phyloP scores from a whole-genome alignment of 2,113 vertebrate species.

The Lampris incognitus region DNA sequence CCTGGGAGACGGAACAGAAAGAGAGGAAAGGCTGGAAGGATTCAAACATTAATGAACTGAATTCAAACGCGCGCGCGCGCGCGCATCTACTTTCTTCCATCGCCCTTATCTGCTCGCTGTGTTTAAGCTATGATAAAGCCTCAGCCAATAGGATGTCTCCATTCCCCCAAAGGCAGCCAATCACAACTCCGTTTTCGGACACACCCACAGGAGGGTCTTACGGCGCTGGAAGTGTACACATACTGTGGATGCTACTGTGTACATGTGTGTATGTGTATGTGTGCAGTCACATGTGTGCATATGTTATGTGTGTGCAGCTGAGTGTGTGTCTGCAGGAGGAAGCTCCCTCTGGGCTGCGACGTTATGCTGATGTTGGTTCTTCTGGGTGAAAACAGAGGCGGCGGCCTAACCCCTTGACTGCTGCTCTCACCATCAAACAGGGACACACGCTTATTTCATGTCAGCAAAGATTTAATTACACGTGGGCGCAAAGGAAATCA shows the following conservation, averaged over 20 bases:
- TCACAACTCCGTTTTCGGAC: constrained; percentile 48
- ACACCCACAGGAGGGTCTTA: constrained; percentile 69
- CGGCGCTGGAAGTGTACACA: constrained; percentile 13
- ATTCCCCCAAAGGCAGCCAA: constrained; percentile 47
- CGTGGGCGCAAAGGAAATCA: constrained; percentile 58
- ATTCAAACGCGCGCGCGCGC: constrained; percentile 12
- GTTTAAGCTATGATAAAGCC: constrained; percentile 23
- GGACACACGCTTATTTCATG: constrained; percentile 64
- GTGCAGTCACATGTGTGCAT: constrained; percentile 5
- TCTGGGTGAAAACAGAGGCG: constrained; percentile 52
- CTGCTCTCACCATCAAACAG: constrained; percentile 65
- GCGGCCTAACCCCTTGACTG: constrained; percentile 55
- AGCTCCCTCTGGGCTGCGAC: constrained; percentile 54
- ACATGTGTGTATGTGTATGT: constrained; percentile 8
- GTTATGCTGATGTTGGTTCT: constrained; percentile 69
- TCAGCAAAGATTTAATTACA: constrained; percentile 78
- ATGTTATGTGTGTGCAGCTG: neutral
- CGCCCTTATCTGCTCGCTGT: constrained; percentile 1
- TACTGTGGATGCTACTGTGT: neutral
- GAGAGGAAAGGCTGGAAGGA: constrained; percentile 6
- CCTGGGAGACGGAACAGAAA: constrained; percentile 26
- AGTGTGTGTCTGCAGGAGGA: constrained; percentile 19
- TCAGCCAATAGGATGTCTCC: constrained; percentile 52
- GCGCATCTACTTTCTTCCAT: neutral
- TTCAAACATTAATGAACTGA: constrained; percentile 41